Evolutionary conservation across 2,888 invertebrate genomes (phyloP), one percentile per base, ranked within the genome.

Genomic region (Polia nebulosa): DNA sequence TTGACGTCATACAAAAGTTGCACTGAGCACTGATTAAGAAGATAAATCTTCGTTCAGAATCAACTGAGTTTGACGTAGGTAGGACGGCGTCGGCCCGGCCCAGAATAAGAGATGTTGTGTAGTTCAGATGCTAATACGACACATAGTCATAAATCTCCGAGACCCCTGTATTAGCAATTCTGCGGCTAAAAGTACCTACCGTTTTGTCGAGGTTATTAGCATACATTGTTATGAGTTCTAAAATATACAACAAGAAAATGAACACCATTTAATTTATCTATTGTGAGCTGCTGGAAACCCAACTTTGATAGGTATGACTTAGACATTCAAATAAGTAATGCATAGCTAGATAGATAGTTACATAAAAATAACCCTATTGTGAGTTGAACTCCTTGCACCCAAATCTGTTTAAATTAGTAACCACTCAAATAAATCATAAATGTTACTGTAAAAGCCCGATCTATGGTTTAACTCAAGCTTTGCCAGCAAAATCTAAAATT

Each of bases 1-100:
- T 76, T 76, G 76, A 68, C 73, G 76, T 76, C 76, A 73, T 53
- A 57, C 49, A 59, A 62, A 62, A 47, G 36, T 58, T 76, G 63
- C 56, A 53, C 62, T 68, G 59, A 60, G 63, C 52, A 64, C 67
- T 72, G 59, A 63, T 63, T 63, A 39, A n/a, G 17, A 67, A 62
- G 58, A 65, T 62, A 62, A 60, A 56, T 47, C 51, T 61, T 66
- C 49, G 59, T 45, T 55, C 20, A 17, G 66, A 44, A 59, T 62
- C 52, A 60, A 57, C 51, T 11, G 29, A 57, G 36, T 67, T 32
- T 72, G 49, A 49, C 52, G 62, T 44, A 44, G 58, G 36, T 13
- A 53, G 27, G 59, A 34, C 44, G 47, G 34, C 47, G 34, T 17
- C 51, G 32, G 5, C 45, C 22, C 22, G 20, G 20, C 15, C 32